phyloP scores from a whole-genome alignment of 92 coral and sea anemone species.

The Umimayanthus chanpuru region DNA sequence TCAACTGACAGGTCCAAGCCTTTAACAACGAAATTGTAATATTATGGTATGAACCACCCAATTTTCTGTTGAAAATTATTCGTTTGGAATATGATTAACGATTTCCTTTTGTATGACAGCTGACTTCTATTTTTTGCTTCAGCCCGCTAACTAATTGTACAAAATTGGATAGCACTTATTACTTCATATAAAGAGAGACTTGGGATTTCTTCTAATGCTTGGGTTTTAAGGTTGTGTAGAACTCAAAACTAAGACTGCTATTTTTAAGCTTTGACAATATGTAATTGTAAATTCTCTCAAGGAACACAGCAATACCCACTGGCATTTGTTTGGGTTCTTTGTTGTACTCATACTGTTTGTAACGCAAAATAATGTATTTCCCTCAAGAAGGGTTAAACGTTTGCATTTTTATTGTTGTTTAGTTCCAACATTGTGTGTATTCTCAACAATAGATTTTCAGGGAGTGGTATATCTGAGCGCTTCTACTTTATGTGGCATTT shows the following conservation, averaged over 20 bases:
- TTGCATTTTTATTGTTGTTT: background rate
- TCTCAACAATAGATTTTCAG: background rate
- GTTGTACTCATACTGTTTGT: conserved; percentile 7
- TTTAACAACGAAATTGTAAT: background rate
- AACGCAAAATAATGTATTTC: background rate
- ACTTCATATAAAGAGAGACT: too few relatives aligned
- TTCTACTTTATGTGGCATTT: background rate
- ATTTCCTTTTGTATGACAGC: background rate
- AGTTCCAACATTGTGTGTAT: background rate
- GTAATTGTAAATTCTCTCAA: background rate
- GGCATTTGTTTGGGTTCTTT: background rate
- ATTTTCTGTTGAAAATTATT: background rate
- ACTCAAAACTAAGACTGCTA: background rate
- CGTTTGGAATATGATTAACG: background rate
- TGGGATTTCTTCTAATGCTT: too few relatives aligned
- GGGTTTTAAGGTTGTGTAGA: background rate
- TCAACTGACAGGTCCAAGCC: background rate
- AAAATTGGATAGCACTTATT: background rate
- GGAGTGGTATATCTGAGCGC: background rate
- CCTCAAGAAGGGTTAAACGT: conserved; percentile 1
- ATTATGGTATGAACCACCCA: background rate
- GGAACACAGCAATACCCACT: background rate
- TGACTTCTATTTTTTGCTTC: background rate
- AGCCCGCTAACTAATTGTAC: background rate
- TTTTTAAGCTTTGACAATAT: background rate